These are phyloP conservation scores for Tetragnatha montana DNA, from an alignment of 2,888 invertebrate genomes.

Conservation along the genomic window DNA sequence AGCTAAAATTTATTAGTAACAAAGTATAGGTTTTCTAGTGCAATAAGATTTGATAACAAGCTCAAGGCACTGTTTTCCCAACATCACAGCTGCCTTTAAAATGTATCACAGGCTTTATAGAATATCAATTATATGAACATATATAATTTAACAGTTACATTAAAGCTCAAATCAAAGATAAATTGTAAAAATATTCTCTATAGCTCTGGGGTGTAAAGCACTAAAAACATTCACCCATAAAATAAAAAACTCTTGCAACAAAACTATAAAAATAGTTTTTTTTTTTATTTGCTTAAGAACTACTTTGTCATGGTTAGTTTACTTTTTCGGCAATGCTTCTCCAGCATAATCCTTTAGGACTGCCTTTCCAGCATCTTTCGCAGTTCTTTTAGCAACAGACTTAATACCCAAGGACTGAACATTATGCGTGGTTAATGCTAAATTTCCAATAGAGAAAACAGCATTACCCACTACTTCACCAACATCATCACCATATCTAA, in stretches of 20 bases:
- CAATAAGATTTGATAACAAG: too few species aligned
- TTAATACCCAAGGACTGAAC: slow-evolving; percentile 82
- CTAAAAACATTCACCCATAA: background rate
- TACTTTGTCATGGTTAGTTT: background rate
- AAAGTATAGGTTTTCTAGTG: too few species aligned
- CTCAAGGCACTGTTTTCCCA: too few species aligned
- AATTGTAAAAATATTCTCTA: background rate
- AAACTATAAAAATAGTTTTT: background rate
- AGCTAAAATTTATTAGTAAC: too few species aligned
- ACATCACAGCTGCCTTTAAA: too few species aligned
- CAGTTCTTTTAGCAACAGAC: slow-evolving; percentile 81
- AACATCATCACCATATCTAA: slow-evolving; percentile 83
- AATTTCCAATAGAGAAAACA: slow-evolving; percentile 83
- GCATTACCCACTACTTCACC: slow-evolving; percentile 82
- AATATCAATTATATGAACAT: too few species aligned
- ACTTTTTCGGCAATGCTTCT: slow-evolving; percentile 22
- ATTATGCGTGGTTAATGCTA: slow-evolving; percentile 82
- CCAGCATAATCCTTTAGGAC: slow-evolving; percentile 70
- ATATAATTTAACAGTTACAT: too few species aligned
- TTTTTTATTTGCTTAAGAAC: background rate
- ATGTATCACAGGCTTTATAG: too few species aligned
- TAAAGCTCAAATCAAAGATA: too few species aligned
- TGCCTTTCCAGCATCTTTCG: slow-evolving; percentile 80
- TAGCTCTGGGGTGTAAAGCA: background rate
- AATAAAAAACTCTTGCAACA: background rate